Evolutionary conservation across 2,888 invertebrate species (phyloP).

Genomic region (Perizoma affinitatum): DNA sequence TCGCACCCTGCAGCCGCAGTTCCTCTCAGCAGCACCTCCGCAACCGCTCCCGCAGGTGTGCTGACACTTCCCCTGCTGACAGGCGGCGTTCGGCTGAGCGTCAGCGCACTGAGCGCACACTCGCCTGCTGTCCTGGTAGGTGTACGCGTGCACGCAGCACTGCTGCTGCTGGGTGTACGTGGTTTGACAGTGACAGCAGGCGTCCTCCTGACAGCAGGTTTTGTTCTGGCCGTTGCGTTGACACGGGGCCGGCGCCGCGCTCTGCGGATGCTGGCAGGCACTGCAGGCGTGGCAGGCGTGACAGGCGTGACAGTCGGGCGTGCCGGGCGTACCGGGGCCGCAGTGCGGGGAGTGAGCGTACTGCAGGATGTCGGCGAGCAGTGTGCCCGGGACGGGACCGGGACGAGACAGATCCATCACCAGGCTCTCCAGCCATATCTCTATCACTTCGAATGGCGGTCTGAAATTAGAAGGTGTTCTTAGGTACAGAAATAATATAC

Average conservation of each 20-base stretch:
- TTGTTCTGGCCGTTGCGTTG: slow-evolving; percentile 23
- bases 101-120: slow-evolving; percentile 5
- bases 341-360: slow-evolving; percentile 76
- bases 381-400: slow-evolving; percentile 85
- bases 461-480: slow-evolving; percentile 75
- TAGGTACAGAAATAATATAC: too few relatives aligned
- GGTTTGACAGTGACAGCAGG: slow-evolving; percentile 26
- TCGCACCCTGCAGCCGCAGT: slow-evolving; percentile 22
- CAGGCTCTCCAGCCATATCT: slow-evolving; percentile 93
- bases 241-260: slow-evolving; percentile 1
- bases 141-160: slow-evolving; percentile 30
- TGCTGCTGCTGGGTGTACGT: slow-evolving; percentile 25
- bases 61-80: slow-evolving; percentile 7
- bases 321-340: slow-evolving; percentile 40
- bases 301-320: slow-evolving; percentile 16
- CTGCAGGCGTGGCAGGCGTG: slow-evolving; percentile 26
- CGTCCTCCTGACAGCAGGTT: slow-evolving; percentile 21
- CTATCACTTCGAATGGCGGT: slow-evolving; percentile 94
- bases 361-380: slow-evolving; percentile 90
- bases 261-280: neutral
- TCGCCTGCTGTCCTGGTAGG: slow-evolving; percentile 4
- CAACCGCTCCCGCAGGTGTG: slow-evolving; percentile 1
- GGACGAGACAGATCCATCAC: slow-evolving; percentile 88
- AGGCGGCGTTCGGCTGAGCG: slow-evolving; percentile 3
- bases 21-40: neutral